A percentile compares a stretch with the other conserved stretches of the same genome.
These are phyloP conservation scores for Drosophila sucinea DNA, from an alignment of 1,140 invertebrate species.

Conservation along the genomic window DNA sequence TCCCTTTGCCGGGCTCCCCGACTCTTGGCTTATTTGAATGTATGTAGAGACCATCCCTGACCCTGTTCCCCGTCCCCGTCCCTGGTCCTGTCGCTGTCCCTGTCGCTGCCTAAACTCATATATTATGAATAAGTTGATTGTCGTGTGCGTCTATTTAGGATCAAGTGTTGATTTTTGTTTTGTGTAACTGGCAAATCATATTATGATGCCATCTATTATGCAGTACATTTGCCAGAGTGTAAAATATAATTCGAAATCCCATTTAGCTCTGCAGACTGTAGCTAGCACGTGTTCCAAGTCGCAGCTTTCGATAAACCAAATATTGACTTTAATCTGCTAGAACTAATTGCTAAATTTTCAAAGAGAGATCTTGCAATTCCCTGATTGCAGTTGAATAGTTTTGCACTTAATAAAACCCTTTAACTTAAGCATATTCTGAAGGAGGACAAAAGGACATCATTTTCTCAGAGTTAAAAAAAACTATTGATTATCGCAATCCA, in stretches of 20 bases:
- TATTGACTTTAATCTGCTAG: too few species aligned
- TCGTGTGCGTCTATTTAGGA: constrained; percentile 54
- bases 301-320: background rate
- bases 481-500: too few species aligned
- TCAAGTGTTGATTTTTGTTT: constrained; percentile 60
- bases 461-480: too few species aligned
- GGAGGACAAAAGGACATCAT: too few species aligned
- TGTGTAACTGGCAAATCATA: constrained; percentile 74
- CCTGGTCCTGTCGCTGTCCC: background rate
- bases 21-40: background rate
- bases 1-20: constrained; percentile 6
- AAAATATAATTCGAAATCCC: constrained; percentile 37
- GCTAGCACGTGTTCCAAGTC: background rate
- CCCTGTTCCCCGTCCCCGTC: background rate
- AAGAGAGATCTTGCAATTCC: too few species aligned
- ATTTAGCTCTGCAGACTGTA: constrained; percentile 30
- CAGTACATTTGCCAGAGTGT: constrained; percentile 30
- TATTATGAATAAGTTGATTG: constrained; percentile 76
- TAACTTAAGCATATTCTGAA: too few species aligned
- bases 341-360: too few species aligned
- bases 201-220: constrained; percentile 69
- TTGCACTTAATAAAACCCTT: too few species aligned
- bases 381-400: too few species aligned
- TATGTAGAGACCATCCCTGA: background rate
- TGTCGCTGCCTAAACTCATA: constrained; percentile 51